A percentile compares a stretch with the other conserved stretches of the same genome.
Conservation (phyloP, 1,140 invertebrate genomes). For the Cotesia chilonis region DNA sequence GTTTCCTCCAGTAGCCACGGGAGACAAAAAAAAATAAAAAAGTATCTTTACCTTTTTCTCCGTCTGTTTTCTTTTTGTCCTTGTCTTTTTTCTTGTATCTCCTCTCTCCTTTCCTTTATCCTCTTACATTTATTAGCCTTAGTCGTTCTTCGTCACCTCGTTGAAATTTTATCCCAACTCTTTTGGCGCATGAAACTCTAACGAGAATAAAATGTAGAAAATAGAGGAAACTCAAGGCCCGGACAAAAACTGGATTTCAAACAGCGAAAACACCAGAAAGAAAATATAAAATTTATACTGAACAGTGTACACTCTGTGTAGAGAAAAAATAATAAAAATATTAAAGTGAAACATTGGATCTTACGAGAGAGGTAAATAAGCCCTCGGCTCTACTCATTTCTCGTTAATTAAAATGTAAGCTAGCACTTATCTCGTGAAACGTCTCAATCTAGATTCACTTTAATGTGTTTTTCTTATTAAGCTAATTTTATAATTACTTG, state of each 20-base stretch:
- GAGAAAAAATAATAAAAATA: conserved; percentile 14
- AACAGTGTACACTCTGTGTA: too few species aligned
- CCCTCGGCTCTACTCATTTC: conserved; percentile 26
- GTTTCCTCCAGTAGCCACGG: conserved; percentile 38
- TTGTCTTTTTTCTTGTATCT: neutral
- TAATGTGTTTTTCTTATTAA: conserved; percentile 29
- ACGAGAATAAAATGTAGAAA: too few species aligned
- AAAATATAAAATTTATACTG: neutral
- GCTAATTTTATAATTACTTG: conserved; percentile 19
- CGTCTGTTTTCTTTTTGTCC: too few species aligned
- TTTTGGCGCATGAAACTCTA: neutral
- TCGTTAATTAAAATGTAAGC: conserved; percentile 36
- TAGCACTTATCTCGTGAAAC: conserved; percentile 33
- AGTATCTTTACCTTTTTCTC: neutral
- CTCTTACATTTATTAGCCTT: neutral
- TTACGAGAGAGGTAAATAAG: conserved; percentile 24
- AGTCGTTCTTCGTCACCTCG: conserved; percentile 25
- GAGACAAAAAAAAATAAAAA: conserved; percentile 34
- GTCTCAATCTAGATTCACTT: conserved; percentile 32
- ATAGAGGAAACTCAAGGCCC: neutral
- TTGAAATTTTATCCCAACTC: conserved; percentile 5
- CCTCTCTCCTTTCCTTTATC: conserved; percentile 8
- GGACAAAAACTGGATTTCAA: neutral
- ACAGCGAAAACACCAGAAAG: neutral
- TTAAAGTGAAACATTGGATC: conserved; percentile 20